Base-by-base conservation (phyloP, 2,888 invertebrate genomes). In the Tetramorium bicarinatum region DNA sequence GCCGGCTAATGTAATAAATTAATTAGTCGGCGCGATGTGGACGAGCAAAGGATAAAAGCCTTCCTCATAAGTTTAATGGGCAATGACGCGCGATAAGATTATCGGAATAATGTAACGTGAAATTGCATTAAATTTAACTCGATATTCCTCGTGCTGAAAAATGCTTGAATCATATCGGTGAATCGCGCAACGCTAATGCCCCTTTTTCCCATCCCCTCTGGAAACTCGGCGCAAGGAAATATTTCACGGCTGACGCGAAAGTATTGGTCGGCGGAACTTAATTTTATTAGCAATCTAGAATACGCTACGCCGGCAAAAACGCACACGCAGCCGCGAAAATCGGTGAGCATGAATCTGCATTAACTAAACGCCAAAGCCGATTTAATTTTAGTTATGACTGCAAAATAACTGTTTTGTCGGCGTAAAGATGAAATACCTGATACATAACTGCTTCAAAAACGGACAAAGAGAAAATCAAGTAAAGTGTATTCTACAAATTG, bases 31-130 rank as follows among this genome's bases (percentile, higher is more conserved):
- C 82, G 67, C 67, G 81, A 62, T 74, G 62, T 67, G 56, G 83
- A 67, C 74, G 67, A 56, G 81, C 69, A 80, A 82, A 87, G 85
- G 89, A 85, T 88, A 87, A 89, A 89, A 88, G 89, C 89, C 87
- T 83, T 84, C 85, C 59, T 83, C 85, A 79, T 85, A 84, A 89
- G 85, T 88, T 85, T 89, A 86, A 89, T 83, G 83, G 89, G 87
- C 89, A 89, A 87, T 88, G 87, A 89, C 83, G 87, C 89, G 85
- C 89, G 88, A 89, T 89, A 89, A 89, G 87, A 88, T 89, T 89
- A 89, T 88, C 89, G 87, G 87, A 89, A 89, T 89, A 89, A 89
- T 89, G 89, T 88, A 89, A 89, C 89, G 88, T 83, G 85, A 89
- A 89, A 89, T 89, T 89, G 89, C 88, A 87, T 89, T 89, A 89